Evolutionary conservation across 2,888 invertebrate genomes (phyloP).

Genomic region (Ctena decussata): DNA sequence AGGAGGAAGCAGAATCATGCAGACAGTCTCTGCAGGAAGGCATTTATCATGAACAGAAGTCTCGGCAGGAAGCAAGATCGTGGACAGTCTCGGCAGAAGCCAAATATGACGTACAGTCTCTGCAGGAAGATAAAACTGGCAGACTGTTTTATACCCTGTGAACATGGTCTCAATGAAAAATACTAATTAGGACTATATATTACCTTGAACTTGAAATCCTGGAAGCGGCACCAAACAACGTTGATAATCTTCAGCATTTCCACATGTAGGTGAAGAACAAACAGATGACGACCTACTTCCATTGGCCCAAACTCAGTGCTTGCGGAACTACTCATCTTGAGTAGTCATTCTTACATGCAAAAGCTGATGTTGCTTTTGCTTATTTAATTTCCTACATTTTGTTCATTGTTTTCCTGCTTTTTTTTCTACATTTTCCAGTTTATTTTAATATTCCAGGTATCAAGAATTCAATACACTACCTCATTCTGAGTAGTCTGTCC

Average conservation of each 20-base stretch:
- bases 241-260: slow-evolving; percentile 84
- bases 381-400: neutral
- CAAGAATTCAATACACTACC: neutral
- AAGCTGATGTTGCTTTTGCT: neutral
- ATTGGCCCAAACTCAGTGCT: slow-evolving; percentile 67
- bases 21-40: too few species aligned
- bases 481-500: slow-evolving; percentile 17
- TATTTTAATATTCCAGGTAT: neutral
- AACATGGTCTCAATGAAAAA: too few species aligned
- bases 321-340: slow-evolving; percentile 56
- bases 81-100: too few species aligned
- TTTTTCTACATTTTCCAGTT: neutral
- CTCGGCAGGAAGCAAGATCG: too few species aligned
- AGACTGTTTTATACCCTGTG: too few species aligned
- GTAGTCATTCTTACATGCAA: neutral
- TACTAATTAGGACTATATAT: too few species aligned
- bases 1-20: too few species aligned
- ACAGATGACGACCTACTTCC: slow-evolving; percentile 81
- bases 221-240: slow-evolving; percentile 83
- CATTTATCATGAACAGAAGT: too few species aligned
- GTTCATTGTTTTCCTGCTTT: neutral
- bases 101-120: too few species aligned
- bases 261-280: slow-evolving; percentile 82
- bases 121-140: too few species aligned
- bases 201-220: slow-evolving; percentile 83